Base-by-base conservation (phyloP, 2,888 invertebrate genomes). In the Hedychridium roseum region DNA sequence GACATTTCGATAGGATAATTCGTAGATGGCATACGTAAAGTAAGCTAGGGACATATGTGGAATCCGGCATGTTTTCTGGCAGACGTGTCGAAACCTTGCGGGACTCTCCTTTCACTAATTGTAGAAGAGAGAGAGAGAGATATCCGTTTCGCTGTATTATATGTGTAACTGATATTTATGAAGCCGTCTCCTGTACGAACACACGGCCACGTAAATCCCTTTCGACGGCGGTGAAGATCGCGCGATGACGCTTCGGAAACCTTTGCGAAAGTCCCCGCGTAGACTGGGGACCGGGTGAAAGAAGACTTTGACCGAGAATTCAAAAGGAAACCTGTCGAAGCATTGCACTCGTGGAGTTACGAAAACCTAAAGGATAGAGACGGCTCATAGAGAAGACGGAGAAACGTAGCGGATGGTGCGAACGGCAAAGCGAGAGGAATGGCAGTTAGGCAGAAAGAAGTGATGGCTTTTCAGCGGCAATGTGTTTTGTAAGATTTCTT, bases 21-120 rank as follows among this genome's bases (percentile, higher is more conserved):
- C 32, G 28, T n/a, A n/a, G 28, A 14, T 14, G 28, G 5, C 11
- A 11, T 4, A 14, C 11, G 28, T 14, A 28, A 28, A 28, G 11
- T 14, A 28, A 28, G 28, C 12, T 27, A n/a, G 9, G 32, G 2
- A 15, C 9, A 2, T 17, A 11, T 15, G 32, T 15, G 16, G 32
- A 34, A 9, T 31, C 55, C 27, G 30, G 44, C 39, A 54, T 54
- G 23, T 31, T 60, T 60, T 39, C 54, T 57, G 51, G 57, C 36
- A 51, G 32, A 45, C 41, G 43, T 60, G 57, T 57, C 60, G 60
- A 60, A 60, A 60, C 43, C 28, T 15, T 30, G 12, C 43, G 39
- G 37, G 49, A n/a, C 44, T 57, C 60, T 57, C 60, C 60, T 60
- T 60, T 60, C 60, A 60, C 57, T 60, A 60, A 60, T 60, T 60